phyloP scores from a whole-genome alignment of 2,113 vertebrate species.

The Panurus biarmicus region DNA sequence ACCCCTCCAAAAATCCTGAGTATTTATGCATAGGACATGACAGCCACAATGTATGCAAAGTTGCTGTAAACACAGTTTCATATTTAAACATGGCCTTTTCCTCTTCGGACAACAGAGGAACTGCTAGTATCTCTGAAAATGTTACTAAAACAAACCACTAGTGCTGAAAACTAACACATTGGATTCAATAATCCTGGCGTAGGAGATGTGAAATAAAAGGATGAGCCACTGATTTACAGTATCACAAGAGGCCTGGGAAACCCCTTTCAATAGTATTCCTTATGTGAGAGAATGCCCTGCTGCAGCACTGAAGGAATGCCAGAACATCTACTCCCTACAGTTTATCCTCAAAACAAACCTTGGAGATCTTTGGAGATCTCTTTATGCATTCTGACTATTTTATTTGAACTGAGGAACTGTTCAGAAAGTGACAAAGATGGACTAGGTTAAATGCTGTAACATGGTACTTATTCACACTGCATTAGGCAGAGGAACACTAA shows the following conservation, averaged over 20 bases:
- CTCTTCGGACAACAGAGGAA: neutral
- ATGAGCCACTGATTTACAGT: neutral
- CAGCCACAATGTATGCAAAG: neutral
- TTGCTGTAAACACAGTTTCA: neutral
- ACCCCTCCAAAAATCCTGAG: neutral
- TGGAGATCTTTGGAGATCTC: neutral
- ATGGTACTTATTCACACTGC: slow-evolving; percentile 57
- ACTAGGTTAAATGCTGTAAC: slow-evolving; percentile 61
- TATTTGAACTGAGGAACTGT: neutral
- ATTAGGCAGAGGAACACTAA: slow-evolving; percentile 62
- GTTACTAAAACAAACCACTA: neutral
- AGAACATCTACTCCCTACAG: neutral
- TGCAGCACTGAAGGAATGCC: neutral
- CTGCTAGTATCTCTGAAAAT: neutral
- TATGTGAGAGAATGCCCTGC: neutral
- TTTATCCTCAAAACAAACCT: neutral
- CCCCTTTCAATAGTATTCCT: neutral
- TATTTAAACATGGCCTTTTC: neutral
- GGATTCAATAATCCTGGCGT: neutral
- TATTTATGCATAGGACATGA: neutral
- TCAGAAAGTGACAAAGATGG: slow-evolving; percentile 14
- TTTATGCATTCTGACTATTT: neutral
- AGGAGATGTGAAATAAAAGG: slow-evolving; percentile 12
- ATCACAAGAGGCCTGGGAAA: neutral
- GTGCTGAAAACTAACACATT: neutral